Percentiles rank a stretch among this genome's conserved stretches.
Evolutionary conservation across 2,797 vertebrate genomes (phyloP).

Genomic region (Leuciscus waleckii): DNA sequence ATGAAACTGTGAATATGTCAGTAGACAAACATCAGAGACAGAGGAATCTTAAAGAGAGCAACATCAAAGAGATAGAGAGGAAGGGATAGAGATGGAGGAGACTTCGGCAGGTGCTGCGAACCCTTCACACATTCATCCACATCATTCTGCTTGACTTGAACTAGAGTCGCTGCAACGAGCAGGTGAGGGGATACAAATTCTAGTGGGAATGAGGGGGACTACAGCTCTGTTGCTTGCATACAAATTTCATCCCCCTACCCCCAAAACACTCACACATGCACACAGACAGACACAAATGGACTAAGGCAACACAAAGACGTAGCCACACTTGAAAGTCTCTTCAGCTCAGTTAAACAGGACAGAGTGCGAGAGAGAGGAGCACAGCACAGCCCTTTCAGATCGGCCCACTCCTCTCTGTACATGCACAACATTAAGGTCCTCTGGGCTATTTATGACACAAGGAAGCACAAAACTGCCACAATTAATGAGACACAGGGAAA

Average conservation of each 20-base stretch:
- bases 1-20: background rate
- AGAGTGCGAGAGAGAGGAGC: constrained; percentile 59
- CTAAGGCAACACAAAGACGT: constrained; percentile 78
- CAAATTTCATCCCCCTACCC: constrained; percentile 75
- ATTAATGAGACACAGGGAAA: constrained; percentile 58
- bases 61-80: background rate
- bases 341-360: constrained; percentile 68
- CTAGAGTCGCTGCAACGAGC: constrained; percentile 89
- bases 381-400: constrained; percentile 74
- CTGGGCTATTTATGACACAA: constrained; percentile 54
- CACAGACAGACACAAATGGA: constrained; percentile 63
- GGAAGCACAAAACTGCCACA: constrained; percentile 59
- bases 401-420: constrained; percentile 69
- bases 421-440: constrained; percentile 55
- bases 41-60: background rate
- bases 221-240: constrained; percentile 80
- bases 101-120: constrained; percentile 86
- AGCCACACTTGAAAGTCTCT: constrained; percentile 74
- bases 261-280: constrained; percentile 51
- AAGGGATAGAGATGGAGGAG: background rate
- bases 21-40: background rate
- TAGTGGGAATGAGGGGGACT: constrained; percentile 58
- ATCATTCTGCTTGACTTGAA: constrained; percentile 90
- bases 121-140: constrained; percentile 88
- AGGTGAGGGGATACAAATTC: constrained; percentile 91